These are phyloP conservation scores for Enteromius mattozi DNA, from an alignment of 2,797 vertebrate genomes.

Conservation along the genomic window DNA sequence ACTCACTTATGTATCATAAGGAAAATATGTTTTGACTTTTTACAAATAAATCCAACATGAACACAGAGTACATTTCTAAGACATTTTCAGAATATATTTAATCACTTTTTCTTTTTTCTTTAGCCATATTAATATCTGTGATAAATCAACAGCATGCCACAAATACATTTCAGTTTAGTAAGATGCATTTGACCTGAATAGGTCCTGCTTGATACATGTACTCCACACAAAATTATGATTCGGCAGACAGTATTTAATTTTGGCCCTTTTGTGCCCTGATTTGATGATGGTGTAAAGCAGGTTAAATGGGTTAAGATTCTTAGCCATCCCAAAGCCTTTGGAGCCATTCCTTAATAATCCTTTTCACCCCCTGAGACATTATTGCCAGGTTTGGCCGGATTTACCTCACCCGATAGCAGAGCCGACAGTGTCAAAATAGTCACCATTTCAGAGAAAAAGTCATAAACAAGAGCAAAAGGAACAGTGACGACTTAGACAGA, in stretches of 20 bases:
- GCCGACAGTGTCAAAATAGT: constrained; percentile 65
- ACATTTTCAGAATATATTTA: neutral
- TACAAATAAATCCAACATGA: neutral
- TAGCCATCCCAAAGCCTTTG: constrained; percentile 81
- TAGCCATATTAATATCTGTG: neutral
- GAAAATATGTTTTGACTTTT: neutral
- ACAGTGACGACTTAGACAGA: constrained; percentile 14
- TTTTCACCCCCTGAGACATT: constrained; percentile 82
- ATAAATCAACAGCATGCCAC: neutral
- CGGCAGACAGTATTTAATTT: constrained; percentile 30
- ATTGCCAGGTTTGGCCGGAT: constrained; percentile 78
- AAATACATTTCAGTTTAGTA: neutral
- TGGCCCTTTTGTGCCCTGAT: constrained; percentile 70
- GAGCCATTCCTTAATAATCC: constrained; percentile 81
- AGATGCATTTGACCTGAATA: neutral
- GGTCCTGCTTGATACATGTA: neutral
- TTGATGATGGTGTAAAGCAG: constrained; percentile 82
- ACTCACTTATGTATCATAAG: neutral
- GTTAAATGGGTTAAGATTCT: constrained; percentile 89
- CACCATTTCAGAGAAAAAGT: constrained; percentile 62
- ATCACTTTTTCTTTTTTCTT: neutral
- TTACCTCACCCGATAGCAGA: constrained; percentile 69
- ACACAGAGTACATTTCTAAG: neutral
- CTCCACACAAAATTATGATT: neutral
- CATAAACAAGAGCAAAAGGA: constrained; percentile 29